A percentile compares a stretch with the other conserved stretches of the same genome.
These are phyloP conservation scores for Hyppa rectilinea DNA, from an alignment of 2,888 invertebrate species.

Conservation along the genomic window DNA sequence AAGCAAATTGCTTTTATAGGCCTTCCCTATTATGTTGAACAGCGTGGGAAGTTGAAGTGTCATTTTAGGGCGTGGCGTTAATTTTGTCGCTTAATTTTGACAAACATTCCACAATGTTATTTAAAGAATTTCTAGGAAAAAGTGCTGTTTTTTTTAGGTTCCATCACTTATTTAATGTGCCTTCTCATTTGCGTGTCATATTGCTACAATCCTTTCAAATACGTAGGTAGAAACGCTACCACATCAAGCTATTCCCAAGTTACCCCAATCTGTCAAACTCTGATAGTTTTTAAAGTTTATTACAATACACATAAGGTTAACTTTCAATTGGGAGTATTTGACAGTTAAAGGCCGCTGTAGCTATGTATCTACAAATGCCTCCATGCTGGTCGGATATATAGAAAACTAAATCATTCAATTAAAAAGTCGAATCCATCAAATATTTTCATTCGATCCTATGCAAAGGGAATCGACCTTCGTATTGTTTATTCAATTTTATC, in stretches of 20 bases:
- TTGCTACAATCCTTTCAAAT: not conserved
- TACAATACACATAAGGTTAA: no score
- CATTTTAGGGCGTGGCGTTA: constrained; percentile 54
- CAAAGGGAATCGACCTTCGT: constrained; percentile 58
- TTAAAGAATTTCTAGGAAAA: constrained; percentile 1
- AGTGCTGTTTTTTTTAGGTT: not conserved
- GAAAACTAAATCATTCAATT: constrained; percentile 37
- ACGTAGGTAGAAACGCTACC: no score
- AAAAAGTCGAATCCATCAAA: constrained; percentile 50
- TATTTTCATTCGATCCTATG: constrained; percentile 39
- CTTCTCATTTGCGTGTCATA: not conserved
- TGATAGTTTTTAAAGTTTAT: no score
- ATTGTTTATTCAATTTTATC: constrained; percentile 68
- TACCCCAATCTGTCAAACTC: no score
- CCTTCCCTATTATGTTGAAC: constrained; percentile 61
- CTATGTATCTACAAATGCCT: no score
- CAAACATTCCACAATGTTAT: constrained; percentile 47
- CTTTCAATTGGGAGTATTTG: no score
- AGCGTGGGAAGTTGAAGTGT: constrained; percentile 54
- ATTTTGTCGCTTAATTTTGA: constrained; percentile 53
- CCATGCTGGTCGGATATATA: not conserved
- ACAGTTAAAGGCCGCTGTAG: no score
- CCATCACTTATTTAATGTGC: no score
- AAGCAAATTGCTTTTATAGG: constrained; percentile 64
- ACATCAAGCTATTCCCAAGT: no score